A percentile compares a stretch with the other conserved stretches of the same genome.
Evolutionary conservation across 2,113 vertebrate genomes (phyloP).

Genomic region (Fregata magnificens): DNA sequence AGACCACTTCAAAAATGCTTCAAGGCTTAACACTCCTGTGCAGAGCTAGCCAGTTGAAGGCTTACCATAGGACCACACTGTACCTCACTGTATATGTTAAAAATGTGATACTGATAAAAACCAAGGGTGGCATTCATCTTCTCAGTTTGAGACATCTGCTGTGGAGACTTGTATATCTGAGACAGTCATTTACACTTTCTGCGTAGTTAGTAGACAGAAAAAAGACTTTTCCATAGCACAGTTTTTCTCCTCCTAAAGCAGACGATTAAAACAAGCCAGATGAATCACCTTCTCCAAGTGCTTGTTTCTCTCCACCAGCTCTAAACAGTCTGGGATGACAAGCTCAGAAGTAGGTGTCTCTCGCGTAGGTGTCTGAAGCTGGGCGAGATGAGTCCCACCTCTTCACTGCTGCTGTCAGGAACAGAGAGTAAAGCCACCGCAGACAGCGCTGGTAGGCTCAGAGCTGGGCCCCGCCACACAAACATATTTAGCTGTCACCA

Average conservation of each 20-base stretch:
- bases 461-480: not conserved
- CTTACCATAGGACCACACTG: not conserved
- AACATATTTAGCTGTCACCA: not conserved
- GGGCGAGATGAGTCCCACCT: not conserved
- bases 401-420: not conserved
- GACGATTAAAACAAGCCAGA: constrained; percentile 35
- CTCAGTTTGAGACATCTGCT: constrained; percentile 30
- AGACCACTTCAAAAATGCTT: not conserved
- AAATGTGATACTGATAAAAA: not conserved
- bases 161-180: not conserved
- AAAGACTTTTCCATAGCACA: constrained; percentile 49
- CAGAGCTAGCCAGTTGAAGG: not conserved
- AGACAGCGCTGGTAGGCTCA: not conserved
- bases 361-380: constrained; percentile 24
- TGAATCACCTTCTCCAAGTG: constrained; percentile 48
- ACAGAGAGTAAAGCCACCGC: not conserved
- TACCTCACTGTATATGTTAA: not conserved
- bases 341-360: constrained; percentile 26
- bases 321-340: constrained; percentile 28
- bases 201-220: constrained; percentile 59
- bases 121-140: not conserved
- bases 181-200: constrained; percentile 58
- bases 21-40: not conserved
- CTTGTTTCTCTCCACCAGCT: constrained; percentile 35
- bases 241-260: constrained; percentile 27